phyloP scores from a whole-genome alignment of 2,888 invertebrate species.

The Euphydryas editha region DNA sequence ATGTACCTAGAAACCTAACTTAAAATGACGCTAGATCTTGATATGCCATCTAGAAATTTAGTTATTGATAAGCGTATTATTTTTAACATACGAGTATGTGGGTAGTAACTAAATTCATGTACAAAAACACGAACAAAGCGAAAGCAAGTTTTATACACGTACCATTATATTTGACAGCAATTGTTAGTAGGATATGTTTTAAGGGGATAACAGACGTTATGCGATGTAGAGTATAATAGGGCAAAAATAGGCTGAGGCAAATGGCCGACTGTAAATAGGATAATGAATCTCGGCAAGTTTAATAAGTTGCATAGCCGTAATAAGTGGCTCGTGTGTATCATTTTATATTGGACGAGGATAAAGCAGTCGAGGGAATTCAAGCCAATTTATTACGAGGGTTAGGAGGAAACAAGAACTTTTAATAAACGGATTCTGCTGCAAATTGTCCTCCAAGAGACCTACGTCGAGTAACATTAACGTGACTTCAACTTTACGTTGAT shows the following conservation, averaged over 20 bases:
- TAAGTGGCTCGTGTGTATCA: constrained; percentile 11
- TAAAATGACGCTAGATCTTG: no score
- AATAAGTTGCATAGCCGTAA: not conserved
- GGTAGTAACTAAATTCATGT: no score
- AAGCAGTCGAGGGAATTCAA: constrained; percentile 21
- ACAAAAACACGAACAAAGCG: no score
- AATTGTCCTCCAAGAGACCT: constrained; percentile 17
- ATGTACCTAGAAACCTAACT: no score
- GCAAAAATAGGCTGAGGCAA: constrained; percentile 8
- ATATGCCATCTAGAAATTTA: no score
- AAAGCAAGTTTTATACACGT: no score
- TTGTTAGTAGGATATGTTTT: not conserved
- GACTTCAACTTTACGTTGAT: not conserved
- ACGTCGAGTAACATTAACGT: constrained; percentile 12
- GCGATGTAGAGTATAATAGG: not conserved
- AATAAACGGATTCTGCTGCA: constrained; percentile 36
- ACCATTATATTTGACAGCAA: not conserved
- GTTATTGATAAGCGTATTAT: no score
- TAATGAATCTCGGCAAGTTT: constrained; percentile 12
- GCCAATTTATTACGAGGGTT: constrained; percentile 26
- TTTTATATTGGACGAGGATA: constrained; percentile 16
- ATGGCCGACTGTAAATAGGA: constrained; percentile 11
- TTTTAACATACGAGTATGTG: no score
- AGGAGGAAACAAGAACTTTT: constrained; percentile 34
- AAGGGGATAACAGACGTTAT: constrained; percentile 16